A percentile compares a stretch with the other conserved stretches of the same genome.
Evolutionary conservation across 2,797 vertebrate species (phyloP).

Genomic region (Pampus argenteus): DNA sequence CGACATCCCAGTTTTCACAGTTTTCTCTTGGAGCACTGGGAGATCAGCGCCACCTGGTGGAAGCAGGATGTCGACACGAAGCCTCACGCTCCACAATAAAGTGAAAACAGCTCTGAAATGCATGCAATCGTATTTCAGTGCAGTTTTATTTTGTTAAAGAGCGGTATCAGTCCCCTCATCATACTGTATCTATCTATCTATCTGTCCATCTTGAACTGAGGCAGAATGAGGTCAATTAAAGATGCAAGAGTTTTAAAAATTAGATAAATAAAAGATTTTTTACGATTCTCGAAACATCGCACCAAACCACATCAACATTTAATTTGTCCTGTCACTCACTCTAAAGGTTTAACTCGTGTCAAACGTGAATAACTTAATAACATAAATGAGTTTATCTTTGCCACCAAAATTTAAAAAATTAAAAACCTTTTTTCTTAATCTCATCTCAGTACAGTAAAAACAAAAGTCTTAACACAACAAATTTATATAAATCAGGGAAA

Average conservation of each 20-base stretch:
- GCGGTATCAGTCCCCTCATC: too few relatives aligned
- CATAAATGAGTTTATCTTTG: background rate
- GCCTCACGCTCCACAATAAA: background rate
- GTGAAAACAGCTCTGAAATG: background rate
- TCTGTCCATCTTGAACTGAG: background rate
- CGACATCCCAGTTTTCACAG: conserved; percentile 4
- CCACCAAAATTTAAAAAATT: background rate
- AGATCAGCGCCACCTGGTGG: conserved; percentile 65
- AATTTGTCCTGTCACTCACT: too few relatives aligned
- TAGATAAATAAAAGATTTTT: too few relatives aligned
- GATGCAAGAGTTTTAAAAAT: too few relatives aligned
- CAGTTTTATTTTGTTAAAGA: background rate
- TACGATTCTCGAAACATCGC: background rate
- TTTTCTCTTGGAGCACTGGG: conserved; percentile 11
- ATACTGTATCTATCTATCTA: too few relatives aligned
- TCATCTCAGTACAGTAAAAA: too few relatives aligned
- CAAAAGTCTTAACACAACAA: too few relatives aligned
- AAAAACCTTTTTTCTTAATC: too few relatives aligned
- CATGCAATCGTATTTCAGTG: background rate
- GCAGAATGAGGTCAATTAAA: background rate
- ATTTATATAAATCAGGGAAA: background rate
- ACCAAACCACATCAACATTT: too few relatives aligned
- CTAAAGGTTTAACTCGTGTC: too few relatives aligned
- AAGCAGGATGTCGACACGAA: conserved; percentile 21
- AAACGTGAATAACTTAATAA: background rate